Base-by-base conservation (phyloP, 2,888 invertebrate species). In the Drosophila merina region DNA sequence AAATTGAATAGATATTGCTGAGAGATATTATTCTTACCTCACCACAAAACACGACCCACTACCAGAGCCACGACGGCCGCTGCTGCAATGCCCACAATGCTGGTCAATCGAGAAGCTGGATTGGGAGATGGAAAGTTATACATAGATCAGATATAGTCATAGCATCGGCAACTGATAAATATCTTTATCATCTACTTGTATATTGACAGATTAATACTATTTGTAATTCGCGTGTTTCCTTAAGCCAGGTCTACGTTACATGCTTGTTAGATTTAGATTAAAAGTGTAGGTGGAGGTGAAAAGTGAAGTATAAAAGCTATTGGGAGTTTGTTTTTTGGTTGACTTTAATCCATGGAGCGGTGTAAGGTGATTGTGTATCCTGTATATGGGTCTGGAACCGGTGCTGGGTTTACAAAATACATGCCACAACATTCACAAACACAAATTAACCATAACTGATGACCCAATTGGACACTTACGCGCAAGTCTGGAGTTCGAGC, bases 11-110 rank as follows among this genome's bases (percentile, higher is more conserved):
- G 36, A 4, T 36, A 10, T 36, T n/a, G 36, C 33, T 10, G 28
- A 28, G 4, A 28, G 20, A 20, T 20, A 36, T 5, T 6, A 59
- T 36, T n/a, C 87, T 80, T 51, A 90, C 90, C 64, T 89, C 86
- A 91, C 88, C 86, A 89, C 51, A 90, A 66, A 50, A 77, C 73
- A 56, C 79, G 77, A 56, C 88, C 87, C 14, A 83, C 70, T 40
- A 82, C 51, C 51, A 78, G 73, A 10, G 79, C 80, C n/a, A 88
- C 50, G 40, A 90, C 14, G 36, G 88, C 80, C 26, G 86, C 79
- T 33, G 86, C 76, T 47, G 36, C 36, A 12, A 87, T 76, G 40
- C 83, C 76, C 58, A 87, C 48, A n/a, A 85, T 7, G 54, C 81
- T 78, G 62, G 85, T 64, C n/a, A 81, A 31, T 42, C 72, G 77